Conservation (phyloP, 2,113 vertebrate genomes). For the Eretmodus cyanostictus region DNA sequence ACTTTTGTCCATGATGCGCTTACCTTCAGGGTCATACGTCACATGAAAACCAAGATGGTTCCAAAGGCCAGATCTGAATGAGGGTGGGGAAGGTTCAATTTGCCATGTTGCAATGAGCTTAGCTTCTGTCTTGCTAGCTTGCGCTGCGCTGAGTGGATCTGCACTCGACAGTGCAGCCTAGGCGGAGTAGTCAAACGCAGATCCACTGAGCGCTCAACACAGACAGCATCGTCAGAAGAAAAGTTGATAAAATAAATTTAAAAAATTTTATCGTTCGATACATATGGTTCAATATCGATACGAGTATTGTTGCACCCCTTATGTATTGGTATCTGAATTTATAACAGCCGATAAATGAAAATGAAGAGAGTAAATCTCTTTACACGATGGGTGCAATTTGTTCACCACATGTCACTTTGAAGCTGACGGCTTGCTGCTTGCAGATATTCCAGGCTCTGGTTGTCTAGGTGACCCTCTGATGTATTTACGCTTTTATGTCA, state of each 20-base stretch:
- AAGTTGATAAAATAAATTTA: accelerated
- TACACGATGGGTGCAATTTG: background rate
- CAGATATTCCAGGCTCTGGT: background rate
- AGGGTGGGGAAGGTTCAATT: accelerated
- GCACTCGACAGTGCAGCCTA: background rate
- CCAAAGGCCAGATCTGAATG: accelerated
- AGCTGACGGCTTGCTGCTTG: accelerated
- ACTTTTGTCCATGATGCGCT: accelerated
- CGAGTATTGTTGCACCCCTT: accelerated
- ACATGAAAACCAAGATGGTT: accelerated
- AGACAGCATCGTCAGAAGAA: background rate
- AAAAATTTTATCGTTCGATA: accelerated
- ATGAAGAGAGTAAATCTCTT: background rate
- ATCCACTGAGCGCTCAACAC: background rate
- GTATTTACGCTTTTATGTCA: background rate
- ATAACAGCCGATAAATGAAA: background rate
- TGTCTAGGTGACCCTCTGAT: background rate
- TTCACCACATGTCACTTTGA: background rate
- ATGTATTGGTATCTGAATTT: background rate
- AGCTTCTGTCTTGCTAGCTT: background rate
- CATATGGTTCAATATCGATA: background rate
- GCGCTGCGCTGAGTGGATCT: background rate
- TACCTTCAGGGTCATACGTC: accelerated
- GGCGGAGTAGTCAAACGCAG: accelerated
- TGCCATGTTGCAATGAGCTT: background rate